Evolutionary conservation across 2,113 vertebrate species (phyloP), one percentile per base, ranked within the genome.

Genomic region (Brachyhypopomus gauderio): DNA sequence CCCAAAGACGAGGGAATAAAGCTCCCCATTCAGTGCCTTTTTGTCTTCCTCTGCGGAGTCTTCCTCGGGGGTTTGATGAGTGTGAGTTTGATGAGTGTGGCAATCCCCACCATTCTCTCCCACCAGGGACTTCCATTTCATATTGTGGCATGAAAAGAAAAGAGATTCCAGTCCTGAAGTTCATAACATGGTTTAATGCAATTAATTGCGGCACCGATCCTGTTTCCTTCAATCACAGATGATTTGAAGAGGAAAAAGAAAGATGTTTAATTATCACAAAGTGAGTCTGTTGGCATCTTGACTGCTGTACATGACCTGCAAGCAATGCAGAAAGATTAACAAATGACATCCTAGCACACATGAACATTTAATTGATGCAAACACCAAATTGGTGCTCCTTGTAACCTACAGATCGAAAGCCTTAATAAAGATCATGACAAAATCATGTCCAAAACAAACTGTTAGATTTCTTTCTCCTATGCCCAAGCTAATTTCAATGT

Each of bases 221-320:
- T 48, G 14, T 6, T 67, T 19, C 60, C 8, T 45, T 22, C 25
- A 63, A 23, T 66, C 48, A 66, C 63, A 14, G 22, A 70, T 69
- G 66, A 62, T 72, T 48, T 52, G 69, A 72, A 72, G 67, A 22
- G 60, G n/a, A 64, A 27, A 66, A 66, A 66, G 5, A 59, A 56
- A 17, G 14, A 23, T 2, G 16, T 66, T 27, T 30, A 5, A 30
- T 20, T 34, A 62, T 20, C 4, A 17, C 25, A 66, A 66, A 14
- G 12, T 52, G 9, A 52, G 8, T 52, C 45, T 30, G 27, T 14
- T 66, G 63, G 22, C 41, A 48, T 59, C 62, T 77, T 78, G 84
- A 52, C 85, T 25, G 75, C 85, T 62, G 56, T 87, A 82, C 34
- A 79, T 80, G 2, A 85, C 82, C 86, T 87, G 84, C 27, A 36